Percentiles rank a stretch among this genome's conserved stretches.
Evolutionary conservation across 2,888 invertebrate species (phyloP).

Genomic region (Monopis laevigella): DNA sequence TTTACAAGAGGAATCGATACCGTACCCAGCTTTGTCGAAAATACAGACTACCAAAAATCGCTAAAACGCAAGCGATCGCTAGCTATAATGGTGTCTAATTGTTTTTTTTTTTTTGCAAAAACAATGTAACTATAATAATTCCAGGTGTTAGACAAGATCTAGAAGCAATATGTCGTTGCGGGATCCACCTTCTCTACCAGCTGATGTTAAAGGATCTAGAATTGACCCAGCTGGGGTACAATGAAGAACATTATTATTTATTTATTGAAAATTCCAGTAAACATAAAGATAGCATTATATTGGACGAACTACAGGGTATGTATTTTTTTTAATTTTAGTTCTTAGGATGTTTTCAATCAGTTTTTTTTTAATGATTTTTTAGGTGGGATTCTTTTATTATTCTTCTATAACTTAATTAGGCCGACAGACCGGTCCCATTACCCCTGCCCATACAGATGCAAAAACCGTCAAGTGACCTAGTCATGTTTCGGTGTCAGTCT

Average conservation of each 20-base stretch:
- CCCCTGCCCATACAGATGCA: no score
- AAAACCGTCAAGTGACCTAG: neutral
- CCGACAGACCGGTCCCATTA: neutral
- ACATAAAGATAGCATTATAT: slow-evolving; percentile 20
- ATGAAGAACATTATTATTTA: slow-evolving; percentile 34
- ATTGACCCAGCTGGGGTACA: slow-evolving; percentile 26
- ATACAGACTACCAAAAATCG: no score
- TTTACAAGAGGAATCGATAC: no score
- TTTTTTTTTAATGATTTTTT: neutral
- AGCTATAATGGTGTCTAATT: no score
- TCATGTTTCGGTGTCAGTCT: neutral
- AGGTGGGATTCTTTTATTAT: neutral
- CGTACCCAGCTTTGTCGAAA: no score
- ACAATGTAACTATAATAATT: neutral
- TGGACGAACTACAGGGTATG: slow-evolving; percentile 30
- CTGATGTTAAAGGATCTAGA: slow-evolving; percentile 29
- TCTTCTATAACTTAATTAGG: neutral
- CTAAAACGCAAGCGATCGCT: no score
- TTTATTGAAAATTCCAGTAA: slow-evolving; percentile 30
- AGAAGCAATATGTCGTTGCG: slow-evolving; percentile 30
- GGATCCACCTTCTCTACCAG: slow-evolving; percentile 29
- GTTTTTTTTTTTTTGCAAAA: no score
- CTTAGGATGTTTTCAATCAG: neutral
- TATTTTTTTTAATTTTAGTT: neutral
- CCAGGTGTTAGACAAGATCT: slow-evolving; percentile 15